These are phyloP conservation scores for Thryonomys swinderianus DNA, from an alignment of 2,113 vertebrate species.

Conservation along the genomic window DNA sequence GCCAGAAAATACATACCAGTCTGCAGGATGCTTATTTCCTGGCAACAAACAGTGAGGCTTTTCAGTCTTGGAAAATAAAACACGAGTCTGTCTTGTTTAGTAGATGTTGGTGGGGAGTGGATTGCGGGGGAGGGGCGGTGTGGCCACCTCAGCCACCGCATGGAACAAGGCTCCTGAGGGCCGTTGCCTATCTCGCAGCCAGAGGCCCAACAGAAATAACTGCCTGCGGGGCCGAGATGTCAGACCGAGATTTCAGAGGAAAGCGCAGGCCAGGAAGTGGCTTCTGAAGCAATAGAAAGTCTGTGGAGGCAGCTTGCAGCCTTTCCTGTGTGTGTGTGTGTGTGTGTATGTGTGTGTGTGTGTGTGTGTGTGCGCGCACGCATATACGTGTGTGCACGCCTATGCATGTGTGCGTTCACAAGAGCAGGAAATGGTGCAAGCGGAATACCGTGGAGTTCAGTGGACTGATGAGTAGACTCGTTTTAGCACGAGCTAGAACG, in stretches of 20 bases:
- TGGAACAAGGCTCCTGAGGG: background rate
- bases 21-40: background rate
- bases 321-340: conserved; percentile 44
- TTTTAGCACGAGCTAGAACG: background rate
- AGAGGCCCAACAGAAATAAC: conserved; percentile 78
- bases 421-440: background rate
- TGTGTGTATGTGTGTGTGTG: background rate
- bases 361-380: accelerated
- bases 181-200: conserved; percentile 61
- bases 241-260: conserved; percentile 78
- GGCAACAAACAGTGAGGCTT: background rate
- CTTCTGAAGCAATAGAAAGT: conserved; percentile 74
- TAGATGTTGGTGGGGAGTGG: background rate
- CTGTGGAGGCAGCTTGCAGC: conserved; percentile 65
- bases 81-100: background rate
- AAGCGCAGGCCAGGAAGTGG: conserved; percentile 72
- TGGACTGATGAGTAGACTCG: background rate
- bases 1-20: background rate
- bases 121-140: background rate
- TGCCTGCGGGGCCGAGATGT: conserved; percentile 63
- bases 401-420: too few species aligned
- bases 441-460: background rate
- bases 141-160: background rate
- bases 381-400: background rate
- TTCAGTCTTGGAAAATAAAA: conserved; percentile 18